A percentile compares a stretch with the other conserved stretches of the same genome.
Conservation (phyloP, 2,797 vertebrate genomes). For the Poeciliopsis presidionis region DNA sequence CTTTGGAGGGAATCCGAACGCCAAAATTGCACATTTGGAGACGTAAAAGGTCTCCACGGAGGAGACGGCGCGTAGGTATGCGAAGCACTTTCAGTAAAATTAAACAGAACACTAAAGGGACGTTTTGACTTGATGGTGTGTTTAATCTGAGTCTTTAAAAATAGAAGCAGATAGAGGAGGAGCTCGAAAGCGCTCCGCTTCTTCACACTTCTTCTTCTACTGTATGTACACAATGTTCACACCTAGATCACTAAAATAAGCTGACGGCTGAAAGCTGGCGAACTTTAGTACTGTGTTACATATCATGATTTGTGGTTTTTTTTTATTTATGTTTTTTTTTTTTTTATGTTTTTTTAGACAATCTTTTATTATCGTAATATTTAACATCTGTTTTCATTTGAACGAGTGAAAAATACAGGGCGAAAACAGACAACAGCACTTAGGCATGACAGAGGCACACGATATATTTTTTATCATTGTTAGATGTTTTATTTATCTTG, state of each 20-base stretch:
- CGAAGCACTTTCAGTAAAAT: slow-evolving; percentile 57
- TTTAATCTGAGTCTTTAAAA: slow-evolving; percentile 41
- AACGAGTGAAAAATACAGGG: slow-evolving; percentile 35
- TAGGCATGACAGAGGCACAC: slow-evolving; percentile 45
- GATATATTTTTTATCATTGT: slow-evolving; percentile 56
- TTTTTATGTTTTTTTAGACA: slow-evolving; percentile 59
- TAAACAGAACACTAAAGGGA: slow-evolving; percentile 41
- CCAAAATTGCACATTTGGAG: slow-evolving; percentile 62
- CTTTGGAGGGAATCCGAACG: slow-evolving; percentile 46
- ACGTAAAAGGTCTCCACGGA: slow-evolving; percentile 42
- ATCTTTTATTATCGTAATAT: slow-evolving; percentile 48
- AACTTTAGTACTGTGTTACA: slow-evolving; percentile 57
- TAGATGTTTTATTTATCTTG: slow-evolving; percentile 67
- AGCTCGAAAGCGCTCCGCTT: slow-evolving; percentile 71
- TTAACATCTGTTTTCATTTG: slow-evolving; percentile 41
- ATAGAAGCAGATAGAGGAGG: slow-evolving; percentile 17
- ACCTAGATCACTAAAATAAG: slow-evolving; percentile 42
- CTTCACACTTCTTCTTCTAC: slow-evolving; percentile 19
- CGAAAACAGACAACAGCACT: slow-evolving; percentile 41
- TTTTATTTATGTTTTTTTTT: slow-evolving; percentile 31
- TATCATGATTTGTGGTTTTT: slow-evolving; percentile 20
- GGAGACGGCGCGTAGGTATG: slow-evolving; percentile 47
- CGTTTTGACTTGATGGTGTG: slow-evolving; percentile 35
- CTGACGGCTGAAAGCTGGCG: slow-evolving; percentile 37
- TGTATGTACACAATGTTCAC: slow-evolving; percentile 35